A percentile compares a stretch with the other conserved stretches of the same genome.
Evolutionary conservation across 2,113 vertebrate genomes (phyloP).

Genomic region (Rana temporaria): DNA sequence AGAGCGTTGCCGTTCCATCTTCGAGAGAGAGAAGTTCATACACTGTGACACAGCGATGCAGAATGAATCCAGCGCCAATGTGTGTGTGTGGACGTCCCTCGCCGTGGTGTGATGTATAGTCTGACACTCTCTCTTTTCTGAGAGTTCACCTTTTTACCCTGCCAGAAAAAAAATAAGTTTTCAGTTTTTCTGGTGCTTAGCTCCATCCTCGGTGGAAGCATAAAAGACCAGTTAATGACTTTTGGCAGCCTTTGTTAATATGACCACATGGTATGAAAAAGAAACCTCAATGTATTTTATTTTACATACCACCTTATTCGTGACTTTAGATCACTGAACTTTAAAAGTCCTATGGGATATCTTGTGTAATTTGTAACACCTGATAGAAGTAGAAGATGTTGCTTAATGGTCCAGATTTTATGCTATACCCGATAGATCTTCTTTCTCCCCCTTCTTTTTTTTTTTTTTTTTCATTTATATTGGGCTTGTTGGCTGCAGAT

Average conservation of each 20-base stretch:
- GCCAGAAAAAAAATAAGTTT: slow-evolving; percentile 6
- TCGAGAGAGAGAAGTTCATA: slow-evolving; percentile 43
- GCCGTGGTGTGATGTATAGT: slow-evolving; percentile 5
- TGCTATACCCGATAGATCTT: slow-evolving; percentile 19
- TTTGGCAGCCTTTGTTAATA: neutral
- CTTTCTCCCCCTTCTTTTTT: slow-evolving; percentile 7
- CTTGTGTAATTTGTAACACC: slow-evolving; percentile 22
- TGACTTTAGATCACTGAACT: neutral
- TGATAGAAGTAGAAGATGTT: slow-evolving; percentile 15
- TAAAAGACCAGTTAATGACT: slow-evolving; percentile 1
- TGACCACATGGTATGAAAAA: neutral
- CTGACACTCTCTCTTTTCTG: slow-evolving; percentile 13
- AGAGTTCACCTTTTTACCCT: slow-evolving; percentile 35
- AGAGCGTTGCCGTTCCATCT: slow-evolving; percentile 52
- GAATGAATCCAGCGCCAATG: slow-evolving; percentile 4
- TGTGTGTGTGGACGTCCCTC: neutral
- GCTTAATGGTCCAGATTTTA: neutral
- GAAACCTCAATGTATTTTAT: neutral
- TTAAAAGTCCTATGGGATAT: neutral
- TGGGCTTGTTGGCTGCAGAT: slow-evolving; percentile 13
- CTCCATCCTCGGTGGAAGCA: neutral
- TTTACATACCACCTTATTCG: neutral
- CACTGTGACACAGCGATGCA: slow-evolving; percentile 22
- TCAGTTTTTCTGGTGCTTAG: neutral
- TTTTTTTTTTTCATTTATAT: neutral